These are phyloP conservation scores for Melanocharis versteri DNA, from an alignment of 2,113 vertebrate species.

Conservation along the genomic window DNA sequence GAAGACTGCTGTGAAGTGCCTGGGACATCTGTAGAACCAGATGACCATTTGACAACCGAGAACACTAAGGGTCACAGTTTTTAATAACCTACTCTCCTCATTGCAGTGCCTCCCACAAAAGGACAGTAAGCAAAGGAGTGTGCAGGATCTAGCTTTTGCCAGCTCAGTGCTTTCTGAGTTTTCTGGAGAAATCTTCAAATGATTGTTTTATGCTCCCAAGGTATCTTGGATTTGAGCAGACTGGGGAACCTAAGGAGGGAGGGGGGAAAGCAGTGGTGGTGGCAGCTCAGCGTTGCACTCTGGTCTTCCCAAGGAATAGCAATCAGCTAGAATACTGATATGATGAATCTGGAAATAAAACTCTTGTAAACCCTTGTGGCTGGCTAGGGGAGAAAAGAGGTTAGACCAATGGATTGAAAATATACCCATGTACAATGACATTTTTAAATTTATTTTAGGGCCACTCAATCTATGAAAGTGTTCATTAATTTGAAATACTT, in stretches of 20 bases:
- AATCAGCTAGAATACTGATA: neutral
- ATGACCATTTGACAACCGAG: neutral
- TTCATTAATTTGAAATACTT: conserved; percentile 41
- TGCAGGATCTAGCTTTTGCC: neutral
- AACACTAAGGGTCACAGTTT: neutral
- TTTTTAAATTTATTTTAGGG: neutral
- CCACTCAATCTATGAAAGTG: neutral
- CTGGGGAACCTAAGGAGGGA: neutral
- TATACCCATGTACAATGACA: neutral
- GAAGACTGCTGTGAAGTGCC: neutral
- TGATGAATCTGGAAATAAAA: neutral
- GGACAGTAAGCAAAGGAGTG: neutral
- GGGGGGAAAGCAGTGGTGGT: accelerated
- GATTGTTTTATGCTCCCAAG: neutral
- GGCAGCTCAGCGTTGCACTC: neutral
- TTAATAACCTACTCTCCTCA: neutral
- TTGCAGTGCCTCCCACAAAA: neutral
- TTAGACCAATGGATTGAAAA: neutral
- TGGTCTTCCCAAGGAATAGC: neutral
- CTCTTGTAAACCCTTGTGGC: neutral
- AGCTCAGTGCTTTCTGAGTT: neutral
- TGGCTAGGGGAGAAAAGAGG: neutral
- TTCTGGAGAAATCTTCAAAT: neutral
- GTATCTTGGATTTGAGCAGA: neutral
- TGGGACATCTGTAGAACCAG: neutral